These are phyloP conservation scores for Redunca redunca DNA, from an alignment of 2,113 vertebrate genomes.

Conservation along the genomic window DNA sequence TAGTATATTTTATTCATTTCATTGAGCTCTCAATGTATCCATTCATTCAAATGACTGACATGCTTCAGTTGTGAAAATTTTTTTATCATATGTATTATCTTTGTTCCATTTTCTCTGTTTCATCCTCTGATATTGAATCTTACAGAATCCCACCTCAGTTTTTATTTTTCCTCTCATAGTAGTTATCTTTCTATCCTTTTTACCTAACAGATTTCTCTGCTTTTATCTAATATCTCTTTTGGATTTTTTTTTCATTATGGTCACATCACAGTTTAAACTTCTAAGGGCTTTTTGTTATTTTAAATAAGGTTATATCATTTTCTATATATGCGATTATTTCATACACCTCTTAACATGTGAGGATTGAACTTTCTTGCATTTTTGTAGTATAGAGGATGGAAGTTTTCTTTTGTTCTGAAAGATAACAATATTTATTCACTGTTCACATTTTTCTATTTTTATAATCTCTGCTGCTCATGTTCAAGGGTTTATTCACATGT, in stretches of 20 bases:
- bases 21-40: not conserved
- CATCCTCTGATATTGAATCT: not conserved
- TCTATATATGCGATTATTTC: not conserved
- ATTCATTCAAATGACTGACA: not conserved
- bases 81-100: not conserved
- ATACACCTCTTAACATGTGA: not conserved
- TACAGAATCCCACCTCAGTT: not conserved
- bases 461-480: not conserved
- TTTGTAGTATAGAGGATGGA: not conserved
- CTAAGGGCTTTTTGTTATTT: not conserved
- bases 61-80: not conserved
- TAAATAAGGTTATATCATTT: not conserved
- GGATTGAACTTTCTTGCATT: not conserved
- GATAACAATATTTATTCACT: not conserved
- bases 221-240: not conserved
- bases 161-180: not conserved
- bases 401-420: not conserved
- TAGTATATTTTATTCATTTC: not conserved
- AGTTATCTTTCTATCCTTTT: not conserved
- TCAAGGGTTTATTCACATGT: not conserved
- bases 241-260: not conserved
- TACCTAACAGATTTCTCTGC: not conserved
- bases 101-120: not conserved
- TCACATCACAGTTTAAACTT: not conserved
- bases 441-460: not conserved